Evolutionary conservation across 1,140 invertebrate genomes (phyloP).

Genomic region (Temnothorax curvispinosus): DNA sequence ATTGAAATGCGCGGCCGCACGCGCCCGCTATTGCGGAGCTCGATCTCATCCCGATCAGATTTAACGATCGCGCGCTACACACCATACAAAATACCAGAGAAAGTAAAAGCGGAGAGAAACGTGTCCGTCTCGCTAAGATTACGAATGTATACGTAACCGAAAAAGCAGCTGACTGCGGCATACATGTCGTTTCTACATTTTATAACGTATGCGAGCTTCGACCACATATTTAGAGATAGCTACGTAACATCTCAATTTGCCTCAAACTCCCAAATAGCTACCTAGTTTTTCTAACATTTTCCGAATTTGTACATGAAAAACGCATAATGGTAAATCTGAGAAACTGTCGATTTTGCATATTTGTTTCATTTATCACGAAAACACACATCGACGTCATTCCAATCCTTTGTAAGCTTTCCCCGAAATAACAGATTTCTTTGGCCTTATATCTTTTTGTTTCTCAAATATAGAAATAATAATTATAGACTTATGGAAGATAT

Average conservation of each 20-base stretch:
- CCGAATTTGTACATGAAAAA: neutral
- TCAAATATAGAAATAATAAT: neutral
- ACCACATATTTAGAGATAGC: neutral
- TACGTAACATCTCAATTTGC: neutral
- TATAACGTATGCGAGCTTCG: neutral
- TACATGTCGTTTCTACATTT: neutral
- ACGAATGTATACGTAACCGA: slow-evolving; percentile 31
- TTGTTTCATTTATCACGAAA: neutral
- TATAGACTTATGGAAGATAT: neutral
- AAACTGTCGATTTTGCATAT: neutral
- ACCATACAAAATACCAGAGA: slow-evolving; percentile 35
- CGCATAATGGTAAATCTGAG: neutral
- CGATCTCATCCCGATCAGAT: slow-evolving; percentile 32
- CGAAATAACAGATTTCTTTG: neutral
- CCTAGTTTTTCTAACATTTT: neutral
- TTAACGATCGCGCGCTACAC: slow-evolving; percentile 20
- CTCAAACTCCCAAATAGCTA: neutral
- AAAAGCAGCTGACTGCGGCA: slow-evolving; percentile 24
- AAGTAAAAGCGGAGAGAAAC: slow-evolving; percentile 44
- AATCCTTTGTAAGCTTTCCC: neutral
- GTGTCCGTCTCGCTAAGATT: slow-evolving; percentile 19
- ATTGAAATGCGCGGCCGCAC: slow-evolving; percentile 14
- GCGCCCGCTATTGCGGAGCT: neutral
- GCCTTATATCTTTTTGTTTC: neutral
- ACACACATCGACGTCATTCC: too few species aligned